phyloP scores from a whole-genome alignment of 1,140 invertebrate species.

The Drosophila teissieri region DNA sequence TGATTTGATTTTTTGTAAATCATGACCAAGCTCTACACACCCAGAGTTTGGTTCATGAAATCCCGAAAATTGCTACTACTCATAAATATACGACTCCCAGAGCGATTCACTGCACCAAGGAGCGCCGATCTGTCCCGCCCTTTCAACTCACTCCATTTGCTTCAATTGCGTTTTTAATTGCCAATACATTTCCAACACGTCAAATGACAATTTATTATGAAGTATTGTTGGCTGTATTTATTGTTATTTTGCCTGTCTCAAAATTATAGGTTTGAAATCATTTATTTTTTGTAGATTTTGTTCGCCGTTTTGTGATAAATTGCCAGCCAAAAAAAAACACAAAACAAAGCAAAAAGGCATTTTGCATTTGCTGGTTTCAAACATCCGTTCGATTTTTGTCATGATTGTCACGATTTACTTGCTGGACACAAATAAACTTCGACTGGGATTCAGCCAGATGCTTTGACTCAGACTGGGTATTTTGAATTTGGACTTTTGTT shows the following conservation, averaged over 20 bases:
- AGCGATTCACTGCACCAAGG: slow-evolving; percentile 35
- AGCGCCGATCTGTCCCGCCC: slow-evolving; percentile 24
- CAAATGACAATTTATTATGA: slow-evolving; percentile 78
- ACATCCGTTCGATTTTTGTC: slow-evolving; percentile 75
- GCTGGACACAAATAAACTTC: slow-evolving; percentile 54
- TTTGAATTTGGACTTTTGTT: slow-evolving; percentile 14
- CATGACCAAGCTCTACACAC: slow-evolving; percentile 45
- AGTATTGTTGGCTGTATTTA: slow-evolving; percentile 46
- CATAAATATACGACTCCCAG: slow-evolving; percentile 26
- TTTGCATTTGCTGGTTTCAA: slow-evolving; percentile 69
- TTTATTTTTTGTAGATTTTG: slow-evolving; percentile 59
- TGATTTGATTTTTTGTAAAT: slow-evolving; percentile 21
- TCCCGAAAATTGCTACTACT: slow-evolving; percentile 54
- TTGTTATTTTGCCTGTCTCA: slow-evolving; percentile 24
- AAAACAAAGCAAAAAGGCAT: slow-evolving; percentile 35
- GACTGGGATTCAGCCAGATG: slow-evolving; percentile 27
- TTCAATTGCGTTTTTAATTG: slow-evolving; percentile 71
- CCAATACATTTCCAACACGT: slow-evolving; percentile 72
- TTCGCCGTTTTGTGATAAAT: slow-evolving; percentile 66
- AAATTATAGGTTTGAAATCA: slow-evolving; percentile 44
- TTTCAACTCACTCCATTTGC: slow-evolving; percentile 1
- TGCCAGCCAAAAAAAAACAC: slow-evolving; percentile 50
- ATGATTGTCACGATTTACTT: slow-evolving; percentile 79
- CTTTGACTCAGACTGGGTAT: slow-evolving; percentile 1
- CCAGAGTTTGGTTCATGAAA: slow-evolving; percentile 63